Percentiles rank a stretch among this genome's conserved stretches.
These are phyloP conservation scores for Empidonax alnorum DNA, from an alignment of 2,113 vertebrate genomes.

Conservation along the genomic window DNA sequence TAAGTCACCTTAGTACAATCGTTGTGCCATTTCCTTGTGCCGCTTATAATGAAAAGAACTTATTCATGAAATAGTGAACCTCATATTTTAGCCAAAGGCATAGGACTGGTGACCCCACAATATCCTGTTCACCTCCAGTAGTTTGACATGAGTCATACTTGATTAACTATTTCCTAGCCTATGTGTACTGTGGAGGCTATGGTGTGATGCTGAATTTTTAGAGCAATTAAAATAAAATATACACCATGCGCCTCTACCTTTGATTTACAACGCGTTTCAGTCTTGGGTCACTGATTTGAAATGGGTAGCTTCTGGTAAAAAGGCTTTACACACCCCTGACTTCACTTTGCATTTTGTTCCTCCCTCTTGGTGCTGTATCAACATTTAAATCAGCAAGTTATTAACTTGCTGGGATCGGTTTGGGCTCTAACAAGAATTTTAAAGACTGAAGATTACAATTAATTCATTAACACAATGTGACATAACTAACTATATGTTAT, in stretches of 20 bases:
- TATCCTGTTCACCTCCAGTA: constrained; percentile 28
- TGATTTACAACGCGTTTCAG: background rate
- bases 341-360: background rate
- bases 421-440: background rate
- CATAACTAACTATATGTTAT: background rate
- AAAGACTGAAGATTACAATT: background rate
- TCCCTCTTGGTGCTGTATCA: background rate
- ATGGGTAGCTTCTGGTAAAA: background rate
- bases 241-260: background rate
- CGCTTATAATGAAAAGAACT: background rate
- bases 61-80: background rate
- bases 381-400: background rate
- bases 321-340: background rate
- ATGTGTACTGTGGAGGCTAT: background rate
- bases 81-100: background rate
- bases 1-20: background rate
- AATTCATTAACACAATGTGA: background rate
- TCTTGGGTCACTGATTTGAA: background rate
- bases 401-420: background rate
- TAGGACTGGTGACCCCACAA: background rate
- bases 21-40: background rate
- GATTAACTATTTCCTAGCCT: background rate
- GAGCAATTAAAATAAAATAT: constrained; percentile 22
- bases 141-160: background rate
- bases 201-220: background rate